Conservation (phyloP, 1,140 invertebrate genomes). For the Euwallacea fornicatus region DNA sequence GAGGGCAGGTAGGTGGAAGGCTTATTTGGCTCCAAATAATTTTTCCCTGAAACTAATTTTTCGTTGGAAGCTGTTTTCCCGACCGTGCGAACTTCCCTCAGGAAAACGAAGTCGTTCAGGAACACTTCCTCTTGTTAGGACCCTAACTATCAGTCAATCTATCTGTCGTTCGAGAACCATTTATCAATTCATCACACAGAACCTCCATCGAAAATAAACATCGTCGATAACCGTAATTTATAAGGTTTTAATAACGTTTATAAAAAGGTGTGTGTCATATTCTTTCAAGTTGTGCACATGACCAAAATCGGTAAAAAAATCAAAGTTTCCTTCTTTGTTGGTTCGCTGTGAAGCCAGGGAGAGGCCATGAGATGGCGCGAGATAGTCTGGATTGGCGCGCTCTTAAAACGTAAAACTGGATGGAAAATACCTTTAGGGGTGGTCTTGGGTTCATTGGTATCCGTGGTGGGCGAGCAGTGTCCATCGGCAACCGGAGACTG, state of each 20-base stretch:
- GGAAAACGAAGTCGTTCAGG: not conserved
- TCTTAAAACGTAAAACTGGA: slow-evolving; percentile 20
- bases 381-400: slow-evolving; percentile 15
- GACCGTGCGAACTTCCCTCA: not conserved
- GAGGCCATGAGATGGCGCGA: slow-evolving; percentile 30
- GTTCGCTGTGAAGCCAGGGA: not conserved
- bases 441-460: slow-evolving; percentile 27
- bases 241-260: not conserved
- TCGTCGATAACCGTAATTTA: too few species aligned
- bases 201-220: too few species aligned
- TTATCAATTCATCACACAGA: too few species aligned
- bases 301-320: not conserved
- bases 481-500: slow-evolving; percentile 44
- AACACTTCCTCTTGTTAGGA: not conserved
- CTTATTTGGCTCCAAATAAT: slow-evolving; percentile 1
- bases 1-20: slow-evolving; percentile 17
- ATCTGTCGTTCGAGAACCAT: not conserved
- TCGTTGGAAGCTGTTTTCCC: not conserved
- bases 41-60: not conserved
- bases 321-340: slow-evolving; percentile 21
- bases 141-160: not conserved
- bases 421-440: slow-evolving; percentile 28
- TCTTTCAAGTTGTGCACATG: not conserved
- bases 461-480: slow-evolving; percentile 46
- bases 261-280: slow-evolving; percentile 1